Percentiles rank a stretch among this genome's conserved stretches.
These are phyloP conservation scores for Trissolcus japonicus DNA, from an alignment of 2,888 invertebrate species.

Conservation along the genomic window DNA sequence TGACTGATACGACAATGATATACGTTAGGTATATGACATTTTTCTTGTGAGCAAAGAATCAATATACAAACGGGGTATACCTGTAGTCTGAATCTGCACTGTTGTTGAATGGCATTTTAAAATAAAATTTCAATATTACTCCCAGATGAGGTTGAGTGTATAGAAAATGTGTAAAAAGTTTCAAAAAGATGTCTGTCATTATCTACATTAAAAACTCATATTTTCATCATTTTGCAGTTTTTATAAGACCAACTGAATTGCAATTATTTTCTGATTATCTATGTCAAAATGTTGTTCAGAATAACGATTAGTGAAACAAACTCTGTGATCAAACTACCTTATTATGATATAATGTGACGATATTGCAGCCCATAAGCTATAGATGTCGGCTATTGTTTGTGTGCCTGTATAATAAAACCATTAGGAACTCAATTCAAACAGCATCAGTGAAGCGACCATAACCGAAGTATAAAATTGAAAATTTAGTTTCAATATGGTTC, in stretches of 20 bases:
- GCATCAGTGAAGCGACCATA: slow-evolving; percentile 4
- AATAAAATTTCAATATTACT: no score
- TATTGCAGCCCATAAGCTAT: slow-evolving; percentile 11
- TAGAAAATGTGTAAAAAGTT: no score
- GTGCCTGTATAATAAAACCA: slow-evolving; percentile 32
- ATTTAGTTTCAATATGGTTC: no score
- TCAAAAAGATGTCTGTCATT: no score
- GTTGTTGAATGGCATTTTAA: no score
- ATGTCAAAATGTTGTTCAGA: slow-evolving; percentile 1
- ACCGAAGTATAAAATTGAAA: neutral
- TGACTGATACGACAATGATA: slow-evolving; percentile 1
- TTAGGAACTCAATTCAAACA: slow-evolving; percentile 14
- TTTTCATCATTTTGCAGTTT: no score
- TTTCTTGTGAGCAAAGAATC: no score
- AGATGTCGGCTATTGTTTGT: slow-evolving; percentile 14
- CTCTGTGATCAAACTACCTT: slow-evolving; percentile 29
- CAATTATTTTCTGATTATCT: no score
- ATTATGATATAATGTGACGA: slow-evolving; percentile 29
- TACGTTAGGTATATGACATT: neutral
- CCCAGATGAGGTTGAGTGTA: no score
- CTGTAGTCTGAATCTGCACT: neutral
- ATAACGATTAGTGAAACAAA: slow-evolving; percentile 30
- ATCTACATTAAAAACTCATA: no score
- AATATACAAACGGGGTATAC: neutral
- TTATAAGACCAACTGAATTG: no score